phyloP scores from a whole-genome alignment of 2,888 invertebrate species.

The Candidula unifasciata region DNA sequence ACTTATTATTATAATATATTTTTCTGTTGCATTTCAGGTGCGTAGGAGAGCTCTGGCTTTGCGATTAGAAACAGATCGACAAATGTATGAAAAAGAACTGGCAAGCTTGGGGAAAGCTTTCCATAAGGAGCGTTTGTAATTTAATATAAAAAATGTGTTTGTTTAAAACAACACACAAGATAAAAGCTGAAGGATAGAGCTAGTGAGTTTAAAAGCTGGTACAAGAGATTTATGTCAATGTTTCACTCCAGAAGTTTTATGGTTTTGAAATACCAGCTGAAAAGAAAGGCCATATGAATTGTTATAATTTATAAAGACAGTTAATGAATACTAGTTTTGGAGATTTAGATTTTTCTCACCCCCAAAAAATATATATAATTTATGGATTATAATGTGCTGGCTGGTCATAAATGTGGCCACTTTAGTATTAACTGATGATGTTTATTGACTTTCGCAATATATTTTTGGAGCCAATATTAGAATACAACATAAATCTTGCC shows the following conservation, averaged over 20 bases:
- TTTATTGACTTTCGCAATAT: too few species aligned
- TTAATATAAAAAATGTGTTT: not conserved
- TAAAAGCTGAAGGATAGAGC: not conserved
- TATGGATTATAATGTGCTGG: too few species aligned
- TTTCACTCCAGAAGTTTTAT: not conserved
- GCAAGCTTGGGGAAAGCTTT: conserved; percentile 67
- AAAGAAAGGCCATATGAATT: too few species aligned
- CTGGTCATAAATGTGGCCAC: too few species aligned
- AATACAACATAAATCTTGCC: too few species aligned
- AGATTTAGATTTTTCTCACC: too few species aligned
- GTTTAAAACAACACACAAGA: not conserved
- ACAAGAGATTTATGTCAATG: not conserved
- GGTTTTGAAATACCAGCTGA: too few species aligned
- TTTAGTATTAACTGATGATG: too few species aligned
- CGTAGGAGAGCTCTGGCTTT: conserved; percentile 63
- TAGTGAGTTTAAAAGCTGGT: not conserved
- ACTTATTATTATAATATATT: not conserved
- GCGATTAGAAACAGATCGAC: conserved; percentile 60
- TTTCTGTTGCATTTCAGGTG: conserved; percentile 77
- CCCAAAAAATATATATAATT: too few species aligned
- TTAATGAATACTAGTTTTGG: too few species aligned
- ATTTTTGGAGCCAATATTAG: too few species aligned
- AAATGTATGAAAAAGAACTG: conserved; percentile 65
- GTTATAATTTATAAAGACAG: too few species aligned
- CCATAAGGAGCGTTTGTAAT: conserved; percentile 66